Base-by-base conservation (phyloP, 2,113 vertebrate genomes). In the Varanus komodoensis region DNA sequence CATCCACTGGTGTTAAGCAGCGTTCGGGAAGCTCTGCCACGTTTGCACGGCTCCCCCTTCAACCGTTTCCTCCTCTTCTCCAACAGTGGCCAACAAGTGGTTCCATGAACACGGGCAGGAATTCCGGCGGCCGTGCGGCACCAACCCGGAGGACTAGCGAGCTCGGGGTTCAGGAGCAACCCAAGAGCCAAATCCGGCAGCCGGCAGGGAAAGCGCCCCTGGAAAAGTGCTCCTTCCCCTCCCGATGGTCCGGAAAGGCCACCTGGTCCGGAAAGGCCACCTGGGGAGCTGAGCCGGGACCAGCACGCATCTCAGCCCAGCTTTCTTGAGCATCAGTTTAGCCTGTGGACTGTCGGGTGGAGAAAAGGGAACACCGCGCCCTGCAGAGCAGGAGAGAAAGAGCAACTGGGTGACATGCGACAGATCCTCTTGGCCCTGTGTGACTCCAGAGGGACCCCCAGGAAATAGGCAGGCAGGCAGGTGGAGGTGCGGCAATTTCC, bases 71-170 rank as follows among this genome's bases (percentile, higher is more conserved):
- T 54, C 69, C 27, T 85, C 61, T 5, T 83, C 0, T 0, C 21
- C 94, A 96, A 25, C 96, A 99, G 98, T 99, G 97, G 99, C 98
- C 0, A 99, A 99, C 94, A 99, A 99, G 78, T 99, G 98, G 99
- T 98, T 99, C 93, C 99, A 99, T 0, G 98, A 99, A 83, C 93
- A 98, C 0, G 99, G 98, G 38, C 99, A 99, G 96, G 98, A 99
- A 92, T 99, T 99, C 89, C 97, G 96, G 44, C 96, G 97, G 73
- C 98, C 96, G 29, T 99, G 99, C 93, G 93, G 97, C 81, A 68
- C 96, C 4, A 90, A 97, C 82, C 98, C 98, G 0, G 93, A 93
- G 4, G 98, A 98, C 91, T 99, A 97, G 98, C 71, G 0, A 27
- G 2, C n/a, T 2, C 2, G 8, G 84, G 91, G 95, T 90, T 93